Evolutionary conservation across 2,113 vertebrate genomes (phyloP).

Genomic region (Perca fluviatilis): DNA sequence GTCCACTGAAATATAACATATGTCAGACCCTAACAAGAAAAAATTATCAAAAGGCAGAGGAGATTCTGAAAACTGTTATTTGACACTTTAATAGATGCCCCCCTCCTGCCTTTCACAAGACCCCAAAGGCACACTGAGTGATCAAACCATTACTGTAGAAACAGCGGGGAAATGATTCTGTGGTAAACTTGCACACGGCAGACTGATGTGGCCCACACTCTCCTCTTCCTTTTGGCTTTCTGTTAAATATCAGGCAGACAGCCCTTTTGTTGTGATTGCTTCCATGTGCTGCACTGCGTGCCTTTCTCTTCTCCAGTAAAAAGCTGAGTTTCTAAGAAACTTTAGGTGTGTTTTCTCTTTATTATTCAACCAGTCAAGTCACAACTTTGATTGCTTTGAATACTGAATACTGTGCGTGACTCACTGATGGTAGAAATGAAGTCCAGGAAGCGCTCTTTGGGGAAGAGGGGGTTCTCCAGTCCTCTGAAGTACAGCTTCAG

Average conservation of each 20-base stretch:
- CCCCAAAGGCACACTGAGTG: slow-evolving; percentile 21
- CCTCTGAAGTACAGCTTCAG: slow-evolving; percentile 98
- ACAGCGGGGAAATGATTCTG: slow-evolving; percentile 43
- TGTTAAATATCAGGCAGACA: slow-evolving; percentile 52
- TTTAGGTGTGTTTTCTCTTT: slow-evolving; percentile 28
- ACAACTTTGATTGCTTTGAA: background rate
- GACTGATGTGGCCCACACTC: slow-evolving; percentile 45
- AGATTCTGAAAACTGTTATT: slow-evolving; percentile 20
- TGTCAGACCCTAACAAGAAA: background rate
- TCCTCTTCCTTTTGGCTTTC: slow-evolving; percentile 52
- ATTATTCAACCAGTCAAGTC: background rate
- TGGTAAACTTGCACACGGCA: slow-evolving; percentile 37
- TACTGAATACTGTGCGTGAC: slow-evolving; percentile 71
- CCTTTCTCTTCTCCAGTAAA: slow-evolving; percentile 29
- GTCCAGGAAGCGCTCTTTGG: slow-evolving; percentile 98
- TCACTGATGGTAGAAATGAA: slow-evolving; percentile 98
- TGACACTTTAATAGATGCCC: slow-evolving; percentile 44
- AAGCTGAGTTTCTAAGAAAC: slow-evolving; percentile 15
- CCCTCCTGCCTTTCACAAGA: slow-evolving; percentile 34
- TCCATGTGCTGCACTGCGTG: slow-evolving; percentile 64
- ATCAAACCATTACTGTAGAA: slow-evolving; percentile 59
- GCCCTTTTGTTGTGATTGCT: slow-evolving; percentile 56
- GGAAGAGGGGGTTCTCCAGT: slow-evolving; percentile 97
- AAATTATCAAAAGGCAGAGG: slow-evolving; percentile 22
- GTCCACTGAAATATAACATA: slow-evolving; percentile 5